A percentile compares a stretch with the other conserved stretches of the same genome.
Conservation (phyloP, 2,888 invertebrate genomes). For the Drosophila neonasuta region DNA sequence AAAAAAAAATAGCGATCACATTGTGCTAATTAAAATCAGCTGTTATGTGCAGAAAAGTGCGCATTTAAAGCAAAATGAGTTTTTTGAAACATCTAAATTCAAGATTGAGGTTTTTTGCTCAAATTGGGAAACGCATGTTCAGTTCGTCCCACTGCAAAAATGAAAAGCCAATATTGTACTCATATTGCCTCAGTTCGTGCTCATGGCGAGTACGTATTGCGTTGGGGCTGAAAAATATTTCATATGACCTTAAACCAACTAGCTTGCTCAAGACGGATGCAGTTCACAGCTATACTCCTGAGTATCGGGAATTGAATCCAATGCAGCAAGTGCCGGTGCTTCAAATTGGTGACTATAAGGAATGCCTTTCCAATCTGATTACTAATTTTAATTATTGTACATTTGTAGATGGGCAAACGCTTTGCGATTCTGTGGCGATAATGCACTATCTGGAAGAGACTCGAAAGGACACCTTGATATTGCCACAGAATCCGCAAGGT, state of each 20-base stretch:
- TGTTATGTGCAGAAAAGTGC: too few relatives aligned
- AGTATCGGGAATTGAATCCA: conserved; percentile 93
- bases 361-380: fast-evolving
- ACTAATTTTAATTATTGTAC: conserved; percentile 79
- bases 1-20: too few relatives aligned
- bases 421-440: conserved; percentile 91
- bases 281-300: conserved; percentile 90
- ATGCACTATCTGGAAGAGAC: conserved; percentile 98
- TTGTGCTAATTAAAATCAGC: too few relatives aligned
- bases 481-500: conserved; percentile 93
- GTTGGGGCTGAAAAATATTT: conserved; percentile 94
- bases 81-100: not conserved
- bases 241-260: conserved; percentile 94
- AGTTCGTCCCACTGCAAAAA: conserved; percentile 5
- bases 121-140: not conserved
- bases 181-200: conserved; percentile 96
- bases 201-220: conserved; percentile 97
- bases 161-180: conserved; percentile 89
- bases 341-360: conserved; percentile 86
- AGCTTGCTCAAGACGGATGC: conserved; percentile 91
- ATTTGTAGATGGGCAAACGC: conserved; percentile 86
- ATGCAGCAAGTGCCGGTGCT: conserved; percentile 97
- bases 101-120: not conserved
- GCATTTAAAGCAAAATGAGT: not conserved
- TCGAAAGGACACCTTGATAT: conserved; percentile 90